A percentile compares a stretch with the other conserved stretches of the same genome.
These are phyloP conservation scores for Brachyalestes nurse DNA, from an alignment of 2,797 vertebrate species.

Conservation along the genomic window DNA sequence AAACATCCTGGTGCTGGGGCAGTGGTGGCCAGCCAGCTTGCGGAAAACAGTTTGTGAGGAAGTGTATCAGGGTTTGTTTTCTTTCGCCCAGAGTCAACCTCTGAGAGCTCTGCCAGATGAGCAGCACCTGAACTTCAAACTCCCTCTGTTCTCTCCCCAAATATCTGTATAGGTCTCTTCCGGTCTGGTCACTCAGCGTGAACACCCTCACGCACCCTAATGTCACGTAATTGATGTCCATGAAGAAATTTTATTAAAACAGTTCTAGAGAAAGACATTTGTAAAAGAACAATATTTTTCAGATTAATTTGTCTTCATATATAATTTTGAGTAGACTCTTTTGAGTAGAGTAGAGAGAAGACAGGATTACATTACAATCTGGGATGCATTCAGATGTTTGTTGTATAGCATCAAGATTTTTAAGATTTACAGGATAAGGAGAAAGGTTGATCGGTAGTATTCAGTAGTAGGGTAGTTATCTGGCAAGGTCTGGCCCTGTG, in stretches of 20 bases:
- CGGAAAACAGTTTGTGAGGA: constrained; percentile 70
- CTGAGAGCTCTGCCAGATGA: constrained; percentile 79
- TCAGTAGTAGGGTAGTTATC: not conserved
- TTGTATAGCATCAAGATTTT: not conserved
- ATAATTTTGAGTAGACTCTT: too few species aligned
- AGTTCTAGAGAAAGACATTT: not conserved
- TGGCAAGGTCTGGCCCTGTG: constrained; percentile 4
- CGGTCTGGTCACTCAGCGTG: not conserved
- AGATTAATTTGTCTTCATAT: too few species aligned
- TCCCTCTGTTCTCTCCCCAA: not conserved
- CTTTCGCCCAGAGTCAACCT: constrained; percentile 70
- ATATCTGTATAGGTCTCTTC: not conserved
- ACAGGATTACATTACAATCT: not conserved
- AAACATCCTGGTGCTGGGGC: constrained; percentile 82
- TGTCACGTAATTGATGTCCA: not conserved
- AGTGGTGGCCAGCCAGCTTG: constrained; percentile 68
- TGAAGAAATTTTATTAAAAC: not conserved
- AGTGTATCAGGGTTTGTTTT: constrained; percentile 78
- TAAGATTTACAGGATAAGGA: not conserved
- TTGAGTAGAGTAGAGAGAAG: not conserved
- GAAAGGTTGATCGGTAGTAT: not conserved
- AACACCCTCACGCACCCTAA: not conserved
- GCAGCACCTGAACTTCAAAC: constrained; percentile 71
- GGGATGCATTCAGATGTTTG: not conserved
- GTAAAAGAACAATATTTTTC: not conserved